These are phyloP conservation scores for Clunio marinus DNA, from an alignment of 2,888 invertebrate species.

Conservation along the genomic window DNA sequence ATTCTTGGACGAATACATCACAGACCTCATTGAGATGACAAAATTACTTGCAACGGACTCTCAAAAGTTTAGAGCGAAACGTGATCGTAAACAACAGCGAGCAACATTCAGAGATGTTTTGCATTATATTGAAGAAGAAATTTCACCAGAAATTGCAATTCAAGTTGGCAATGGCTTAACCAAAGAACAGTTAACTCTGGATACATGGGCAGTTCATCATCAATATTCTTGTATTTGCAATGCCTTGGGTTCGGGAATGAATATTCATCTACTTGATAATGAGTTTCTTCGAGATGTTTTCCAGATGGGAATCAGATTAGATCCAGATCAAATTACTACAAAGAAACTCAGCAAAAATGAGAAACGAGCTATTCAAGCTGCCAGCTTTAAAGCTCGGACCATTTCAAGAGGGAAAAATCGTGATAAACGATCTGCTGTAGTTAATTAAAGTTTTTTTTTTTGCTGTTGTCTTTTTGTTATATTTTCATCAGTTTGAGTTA, in stretches of 20 bases:
- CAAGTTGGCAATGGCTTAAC: constrained; percentile 46
- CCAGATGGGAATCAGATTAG: constrained; percentile 62
- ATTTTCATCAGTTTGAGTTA: too few relatives aligned
- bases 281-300: constrained; percentile 78
- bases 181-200: constrained; percentile 47
- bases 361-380: constrained; percentile 81
- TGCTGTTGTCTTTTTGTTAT: too few relatives aligned
- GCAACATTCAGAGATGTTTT: constrained; percentile 92
- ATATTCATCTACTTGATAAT: constrained; percentile 77
- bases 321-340: constrained; percentile 43
- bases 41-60: constrained; percentile 85
- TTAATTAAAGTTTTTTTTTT: constrained; percentile 48
- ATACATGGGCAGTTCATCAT: constrained; percentile 54
- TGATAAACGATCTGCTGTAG: constrained; percentile 79
- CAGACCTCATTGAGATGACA: constrained; percentile 65
- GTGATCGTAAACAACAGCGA: constrained; percentile 88
- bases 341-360: constrained; percentile 45
- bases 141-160: constrained; percentile 50
- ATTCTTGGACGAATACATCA: constrained; percentile 58
- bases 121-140: constrained; percentile 60
- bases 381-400: constrained; percentile 86
- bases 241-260: constrained; percentile 56
- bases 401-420: constrained; percentile 83
- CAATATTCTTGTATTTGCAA: constrained; percentile 55
- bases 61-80: constrained; percentile 89